phyloP scores from a whole-genome alignment of 2,113 vertebrate species.

The Psophia crepitans region DNA sequence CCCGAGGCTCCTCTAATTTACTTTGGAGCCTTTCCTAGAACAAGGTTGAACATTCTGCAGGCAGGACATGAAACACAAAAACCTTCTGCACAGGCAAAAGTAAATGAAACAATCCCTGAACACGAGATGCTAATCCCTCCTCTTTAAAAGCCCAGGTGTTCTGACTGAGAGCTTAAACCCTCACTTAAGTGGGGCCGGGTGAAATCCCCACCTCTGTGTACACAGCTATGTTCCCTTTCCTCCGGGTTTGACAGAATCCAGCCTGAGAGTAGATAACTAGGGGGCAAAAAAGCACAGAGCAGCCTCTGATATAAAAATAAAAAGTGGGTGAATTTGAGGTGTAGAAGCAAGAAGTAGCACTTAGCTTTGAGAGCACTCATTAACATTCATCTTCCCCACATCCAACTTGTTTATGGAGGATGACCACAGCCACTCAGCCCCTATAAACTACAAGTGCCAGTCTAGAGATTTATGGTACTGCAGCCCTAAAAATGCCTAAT shows the following conservation, averaged over 20 bases:
- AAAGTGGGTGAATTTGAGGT: neutral
- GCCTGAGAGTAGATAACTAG: neutral
- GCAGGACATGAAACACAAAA: constrained; percentile 3
- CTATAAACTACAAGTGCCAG: constrained; percentile 14
- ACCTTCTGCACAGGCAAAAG: constrained; percentile 2
- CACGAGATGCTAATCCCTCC: neutral
- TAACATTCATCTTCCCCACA: constrained; percentile 36
- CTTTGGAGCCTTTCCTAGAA: constrained; percentile 55
- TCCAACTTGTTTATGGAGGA: constrained; percentile 37
- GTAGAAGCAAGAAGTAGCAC: neutral
- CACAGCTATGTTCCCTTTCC: neutral
- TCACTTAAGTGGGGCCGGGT: neutral
- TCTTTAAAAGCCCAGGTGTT: constrained; percentile 26
- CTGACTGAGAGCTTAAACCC: neutral
- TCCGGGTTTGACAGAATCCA: neutral
- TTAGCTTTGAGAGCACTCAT: neutral
- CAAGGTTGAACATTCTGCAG: constrained; percentile 42
- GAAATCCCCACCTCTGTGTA: constrained; percentile 8
- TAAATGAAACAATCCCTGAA: neutral
- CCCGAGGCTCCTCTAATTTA: constrained; percentile 35
- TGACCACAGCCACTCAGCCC: neutral
- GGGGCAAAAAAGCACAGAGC: neutral
- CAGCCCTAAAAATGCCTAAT: neutral
- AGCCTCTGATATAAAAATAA: neutral
- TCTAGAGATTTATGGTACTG: neutral